These are phyloP conservation scores for Crepidodera aurea DNA, from an alignment of 2,888 invertebrate genomes.

Conservation along the genomic window DNA sequence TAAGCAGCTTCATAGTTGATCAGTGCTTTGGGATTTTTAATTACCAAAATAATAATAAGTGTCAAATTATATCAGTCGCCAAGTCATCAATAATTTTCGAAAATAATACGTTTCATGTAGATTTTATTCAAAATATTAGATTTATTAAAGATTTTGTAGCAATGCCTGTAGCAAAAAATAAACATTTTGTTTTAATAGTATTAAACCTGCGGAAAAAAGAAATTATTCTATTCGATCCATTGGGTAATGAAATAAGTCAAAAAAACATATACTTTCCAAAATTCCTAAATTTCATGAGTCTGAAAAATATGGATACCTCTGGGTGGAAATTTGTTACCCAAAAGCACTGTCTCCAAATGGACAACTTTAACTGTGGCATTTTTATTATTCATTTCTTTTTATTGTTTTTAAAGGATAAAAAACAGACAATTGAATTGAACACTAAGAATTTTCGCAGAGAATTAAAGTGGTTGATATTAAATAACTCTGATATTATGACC, in stretches of 20 bases:
- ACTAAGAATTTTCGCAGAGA: no score
- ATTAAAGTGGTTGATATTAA: no score
- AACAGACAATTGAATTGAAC: no score
- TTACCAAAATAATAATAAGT: background rate
- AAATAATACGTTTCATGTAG: background rate
- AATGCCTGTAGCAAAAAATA: background rate
- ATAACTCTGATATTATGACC: no score
- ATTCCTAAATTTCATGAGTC: background rate
- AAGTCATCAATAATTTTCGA: background rate
- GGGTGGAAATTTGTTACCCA: background rate
- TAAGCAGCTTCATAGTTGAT: constrained; percentile 25
- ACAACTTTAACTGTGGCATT: background rate
- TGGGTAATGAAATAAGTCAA: background rate
- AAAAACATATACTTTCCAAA: background rate
- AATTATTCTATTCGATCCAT: background rate
- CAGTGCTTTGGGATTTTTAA: constrained; percentile 19
- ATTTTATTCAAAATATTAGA: background rate
- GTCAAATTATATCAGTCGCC: constrained; percentile 20
- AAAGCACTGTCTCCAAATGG: background rate
- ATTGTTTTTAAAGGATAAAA: no score
- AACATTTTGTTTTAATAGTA: background rate
- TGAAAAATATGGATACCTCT: background rate
- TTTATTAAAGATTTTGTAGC: background rate
- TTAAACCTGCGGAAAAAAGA: background rate
- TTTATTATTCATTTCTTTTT: background rate